Conservation (phyloP, 1,140 invertebrate genomes). For the Dufourea novaeangliae region DNA sequence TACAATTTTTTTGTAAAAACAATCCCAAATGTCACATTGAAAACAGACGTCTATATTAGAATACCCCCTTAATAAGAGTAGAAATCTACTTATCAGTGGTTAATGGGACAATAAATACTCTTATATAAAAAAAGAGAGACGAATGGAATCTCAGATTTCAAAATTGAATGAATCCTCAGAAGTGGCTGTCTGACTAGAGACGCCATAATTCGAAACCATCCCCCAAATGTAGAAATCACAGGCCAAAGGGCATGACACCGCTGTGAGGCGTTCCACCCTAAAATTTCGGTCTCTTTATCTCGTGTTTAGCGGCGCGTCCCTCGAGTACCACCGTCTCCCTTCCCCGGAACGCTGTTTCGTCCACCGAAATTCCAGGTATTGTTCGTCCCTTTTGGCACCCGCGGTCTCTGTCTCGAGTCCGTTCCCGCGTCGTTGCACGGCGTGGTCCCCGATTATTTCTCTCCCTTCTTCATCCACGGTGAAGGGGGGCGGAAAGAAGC, state of each 20-base stretch:
- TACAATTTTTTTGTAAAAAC: no score
- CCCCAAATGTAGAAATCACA: slow-evolving; percentile 15
- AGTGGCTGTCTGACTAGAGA: neutral
- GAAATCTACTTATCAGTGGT: no score
- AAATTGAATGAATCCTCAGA: neutral
- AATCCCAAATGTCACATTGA: no score
- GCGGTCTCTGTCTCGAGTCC: slow-evolving; percentile 3
- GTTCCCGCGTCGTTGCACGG: slow-evolving; percentile 7
- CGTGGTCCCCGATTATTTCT: slow-evolving; percentile 31
- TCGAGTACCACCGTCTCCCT: neutral
- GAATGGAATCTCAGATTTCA: neutral
- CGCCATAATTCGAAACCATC: neutral
- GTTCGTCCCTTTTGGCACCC: slow-evolving; percentile 51
- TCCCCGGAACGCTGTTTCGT: neutral
- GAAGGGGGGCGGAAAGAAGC: slow-evolving; percentile 2
- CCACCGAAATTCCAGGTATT: slow-evolving; percentile 60
- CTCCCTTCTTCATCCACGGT: slow-evolving; percentile 18
- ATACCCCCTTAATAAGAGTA: no score
- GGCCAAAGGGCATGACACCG: slow-evolving; percentile 22
- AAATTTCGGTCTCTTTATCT: slow-evolving; percentile 48
- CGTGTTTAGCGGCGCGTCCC: slow-evolving; percentile 8
- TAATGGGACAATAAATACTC: no score
- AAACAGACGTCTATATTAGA: no score
- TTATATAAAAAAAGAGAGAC: neutral
- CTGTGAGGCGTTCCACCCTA: slow-evolving; percentile 30